Evolutionary conservation across 2,888 invertebrate genomes (phyloP), one percentile per base, ranked within the genome.

Genomic region (Magallana nippona): DNA sequence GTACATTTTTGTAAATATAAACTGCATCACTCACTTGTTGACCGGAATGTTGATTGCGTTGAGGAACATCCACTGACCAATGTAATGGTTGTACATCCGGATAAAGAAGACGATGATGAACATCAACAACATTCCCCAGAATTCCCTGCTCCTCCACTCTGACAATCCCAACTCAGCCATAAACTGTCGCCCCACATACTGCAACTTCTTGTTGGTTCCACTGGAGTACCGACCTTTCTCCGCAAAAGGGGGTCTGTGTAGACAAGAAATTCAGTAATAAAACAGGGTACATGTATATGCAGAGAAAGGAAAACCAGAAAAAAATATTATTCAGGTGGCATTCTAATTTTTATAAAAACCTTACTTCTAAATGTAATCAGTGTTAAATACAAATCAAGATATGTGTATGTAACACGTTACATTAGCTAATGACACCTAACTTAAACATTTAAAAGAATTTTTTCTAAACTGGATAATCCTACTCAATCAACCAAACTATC

Each of bases 61-160:
- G 63, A 94, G 90, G 86, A 91, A 92, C 13, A 93, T 57, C 93
- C 93, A 94, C 90, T 94, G 93, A 32, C 92, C 92, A 32, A 92
- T 88, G 87, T 93, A 94, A 86, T 94, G 94, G 55, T 92, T 82
- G 86, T 90, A 93, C 87, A 93, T 89, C 5, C 93, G 85, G 32
- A 93, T 82, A 90, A 93, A 94, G 89, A 93, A 94, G 22, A 91
- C 88, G 56, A 93, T 82, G 55, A 92, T 87, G 81, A 94, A 90
- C 89, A 94, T 89, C 78, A 93, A 84, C 78, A 93, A 81, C 93
- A 93, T 93, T 22, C 90, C 91, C 94, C 94, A 94, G 91, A 94
- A 94, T 84, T 93, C 93, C 32, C 92, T 78, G 85, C 92, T 92
- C 8, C 93, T 85, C 93, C 94, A 94, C 89, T 93, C 92, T 2